A percentile compares a stretch with the other conserved stretches of the same genome.
Conservation (phyloP, 2,113 vertebrate species). For the Mustela lutreola region DNA sequence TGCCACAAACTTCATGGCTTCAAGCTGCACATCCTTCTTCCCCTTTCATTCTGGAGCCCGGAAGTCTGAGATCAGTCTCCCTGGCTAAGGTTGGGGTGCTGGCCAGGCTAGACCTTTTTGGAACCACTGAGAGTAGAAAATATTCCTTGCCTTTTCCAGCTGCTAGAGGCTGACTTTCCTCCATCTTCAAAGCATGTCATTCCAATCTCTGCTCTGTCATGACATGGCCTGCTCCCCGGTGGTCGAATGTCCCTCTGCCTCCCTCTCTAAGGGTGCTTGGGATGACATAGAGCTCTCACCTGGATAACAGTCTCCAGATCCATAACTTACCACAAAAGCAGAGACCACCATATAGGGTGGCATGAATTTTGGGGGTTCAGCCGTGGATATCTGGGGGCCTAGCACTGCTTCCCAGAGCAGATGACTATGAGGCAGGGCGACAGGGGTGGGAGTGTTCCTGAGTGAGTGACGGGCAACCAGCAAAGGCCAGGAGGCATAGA, state of each 20-base stretch:
- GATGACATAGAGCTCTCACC: background rate
- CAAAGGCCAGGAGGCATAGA: background rate
- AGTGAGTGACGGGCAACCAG: background rate
- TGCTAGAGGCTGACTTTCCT: background rate
- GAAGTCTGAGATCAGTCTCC: background rate
- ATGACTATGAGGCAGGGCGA: fast-evolving
- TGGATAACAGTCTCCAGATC: background rate
- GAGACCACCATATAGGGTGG: background rate
- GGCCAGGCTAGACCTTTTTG: background rate
- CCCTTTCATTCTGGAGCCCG: background rate
- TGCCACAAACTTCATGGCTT: background rate
- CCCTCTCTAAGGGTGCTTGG: background rate
- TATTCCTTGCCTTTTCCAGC: background rate
- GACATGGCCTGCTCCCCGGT: background rate
- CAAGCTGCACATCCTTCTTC: background rate
- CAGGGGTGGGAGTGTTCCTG: background rate
- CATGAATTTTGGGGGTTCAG: background rate
- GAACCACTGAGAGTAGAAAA: background rate
- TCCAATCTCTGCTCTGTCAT: background rate
- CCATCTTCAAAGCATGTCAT: background rate
- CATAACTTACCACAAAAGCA: background rate
- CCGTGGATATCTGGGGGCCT: background rate
- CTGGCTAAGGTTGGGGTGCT: background rate
- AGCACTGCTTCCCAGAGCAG: background rate
- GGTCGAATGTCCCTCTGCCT: background rate